phyloP scores from a whole-genome alignment of 2,113 vertebrate genomes.

The Psittacus erithacus region DNA sequence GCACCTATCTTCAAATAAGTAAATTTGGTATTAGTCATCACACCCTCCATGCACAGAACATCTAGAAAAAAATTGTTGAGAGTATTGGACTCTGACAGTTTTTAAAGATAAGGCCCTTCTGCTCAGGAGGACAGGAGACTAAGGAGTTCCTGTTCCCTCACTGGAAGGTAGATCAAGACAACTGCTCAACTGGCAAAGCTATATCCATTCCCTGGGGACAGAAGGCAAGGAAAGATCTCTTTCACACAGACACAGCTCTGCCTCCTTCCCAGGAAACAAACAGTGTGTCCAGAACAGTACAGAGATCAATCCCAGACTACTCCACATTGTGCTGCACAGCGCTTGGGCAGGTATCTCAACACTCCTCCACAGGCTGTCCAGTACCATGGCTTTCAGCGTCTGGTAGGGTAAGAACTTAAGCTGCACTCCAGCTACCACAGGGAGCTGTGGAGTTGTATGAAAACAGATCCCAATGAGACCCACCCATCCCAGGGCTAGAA shows the following conservation, averaged over 20 bases:
- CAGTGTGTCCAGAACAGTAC: background rate
- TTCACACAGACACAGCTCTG: background rate
- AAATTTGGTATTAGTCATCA: background rate
- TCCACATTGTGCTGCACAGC: background rate
- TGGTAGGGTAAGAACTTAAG: background rate
- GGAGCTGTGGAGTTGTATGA: background rate
- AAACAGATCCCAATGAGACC: background rate
- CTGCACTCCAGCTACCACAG: background rate
- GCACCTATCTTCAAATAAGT: background rate
- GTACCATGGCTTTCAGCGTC: background rate
- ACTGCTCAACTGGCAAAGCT: background rate
- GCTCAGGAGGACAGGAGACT: background rate
- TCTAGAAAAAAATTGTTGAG: background rate
- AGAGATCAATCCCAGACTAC: background rate
- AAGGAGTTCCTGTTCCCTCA: background rate
- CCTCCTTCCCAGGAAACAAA: background rate
- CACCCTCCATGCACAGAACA: background rate
- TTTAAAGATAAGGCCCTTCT: background rate
- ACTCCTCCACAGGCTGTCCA: rapidly evolving
- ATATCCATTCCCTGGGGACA: background rate
- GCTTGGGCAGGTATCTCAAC: background rate
- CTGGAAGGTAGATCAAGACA: background rate
- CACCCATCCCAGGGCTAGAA: background rate
- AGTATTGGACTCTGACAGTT: background rate
- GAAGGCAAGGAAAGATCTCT: background rate